Evolutionary conservation across 2,113 vertebrate genomes (phyloP).

Genomic region (Trinectes maculatus): DNA sequence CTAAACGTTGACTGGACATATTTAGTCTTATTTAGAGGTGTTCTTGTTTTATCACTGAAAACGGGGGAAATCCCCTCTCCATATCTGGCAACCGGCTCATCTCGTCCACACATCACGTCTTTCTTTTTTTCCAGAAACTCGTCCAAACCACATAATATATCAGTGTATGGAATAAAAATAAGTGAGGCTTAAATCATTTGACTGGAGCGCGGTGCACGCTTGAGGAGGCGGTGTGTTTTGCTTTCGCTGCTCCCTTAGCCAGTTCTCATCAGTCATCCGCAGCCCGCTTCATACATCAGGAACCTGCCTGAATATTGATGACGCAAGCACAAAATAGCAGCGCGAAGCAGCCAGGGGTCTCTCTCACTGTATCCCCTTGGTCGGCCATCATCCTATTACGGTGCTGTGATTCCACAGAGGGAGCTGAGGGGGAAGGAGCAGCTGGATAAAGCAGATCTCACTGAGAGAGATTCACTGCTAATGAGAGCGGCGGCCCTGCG

Average conservation of each 20-base stretch:
- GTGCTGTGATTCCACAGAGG: conserved; percentile 37
- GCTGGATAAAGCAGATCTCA: conserved; percentile 39
- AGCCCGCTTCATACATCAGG: conserved; percentile 35
- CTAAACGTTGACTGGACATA: not conserved
- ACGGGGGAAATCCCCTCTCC: conserved; percentile 22
- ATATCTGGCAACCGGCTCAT: too few relatives aligned
- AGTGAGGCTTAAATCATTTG: conserved; percentile 45
- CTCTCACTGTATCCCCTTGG: conserved; percentile 39
- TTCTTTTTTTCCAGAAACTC: not conserved
- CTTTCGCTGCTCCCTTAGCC: conserved; percentile 45
- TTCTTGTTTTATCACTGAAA: not conserved
- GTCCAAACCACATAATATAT: conserved; percentile 26
- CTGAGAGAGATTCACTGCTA: conserved; percentile 36
- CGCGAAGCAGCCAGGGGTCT: conserved; percentile 5
- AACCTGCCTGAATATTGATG: conserved; percentile 67
- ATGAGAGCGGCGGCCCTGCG: conserved; percentile 16
- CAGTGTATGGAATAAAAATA: conserved; percentile 27
- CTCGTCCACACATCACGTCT: too few relatives aligned
- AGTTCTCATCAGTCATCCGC: conserved; percentile 63
- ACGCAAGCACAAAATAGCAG: conserved; percentile 58
- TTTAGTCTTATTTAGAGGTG: conserved; percentile 25
- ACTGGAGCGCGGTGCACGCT: conserved; percentile 10
- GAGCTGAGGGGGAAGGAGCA: conserved; percentile 15
- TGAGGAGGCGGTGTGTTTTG: too few relatives aligned
- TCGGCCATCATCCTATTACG: conserved; percentile 54